Conservation (phyloP, 2,797 vertebrate species). For the Sylvilagus floridanus region DNA sequence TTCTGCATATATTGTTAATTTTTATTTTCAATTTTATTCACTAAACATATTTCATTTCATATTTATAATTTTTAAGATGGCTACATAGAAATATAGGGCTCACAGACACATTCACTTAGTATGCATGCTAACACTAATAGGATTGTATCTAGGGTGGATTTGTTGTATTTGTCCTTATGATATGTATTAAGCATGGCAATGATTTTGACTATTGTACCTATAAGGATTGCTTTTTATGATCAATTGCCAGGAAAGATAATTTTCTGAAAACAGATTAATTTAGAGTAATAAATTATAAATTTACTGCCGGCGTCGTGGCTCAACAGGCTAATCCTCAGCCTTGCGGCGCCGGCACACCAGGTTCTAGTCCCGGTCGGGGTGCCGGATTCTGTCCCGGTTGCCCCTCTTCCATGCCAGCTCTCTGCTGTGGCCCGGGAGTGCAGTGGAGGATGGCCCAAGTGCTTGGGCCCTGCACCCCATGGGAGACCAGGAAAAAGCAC, state of each 20-base stretch:
- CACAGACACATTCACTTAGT: slow-evolving; percentile 69
- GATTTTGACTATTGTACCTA: slow-evolving; percentile 63
- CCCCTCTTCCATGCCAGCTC: too few relatives aligned
- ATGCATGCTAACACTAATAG: slow-evolving; percentile 55
- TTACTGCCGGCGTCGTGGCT: too few relatives aligned
- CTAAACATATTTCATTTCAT: not conserved
- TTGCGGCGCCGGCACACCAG: too few relatives aligned
- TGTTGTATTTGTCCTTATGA: slow-evolving; percentile 70
- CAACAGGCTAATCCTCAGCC: too few relatives aligned
- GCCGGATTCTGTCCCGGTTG: too few relatives aligned
- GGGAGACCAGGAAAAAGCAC: too few relatives aligned
- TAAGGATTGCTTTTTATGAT: not conserved
- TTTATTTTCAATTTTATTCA: not conserved
- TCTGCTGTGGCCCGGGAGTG: too few relatives aligned
- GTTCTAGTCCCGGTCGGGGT: too few relatives aligned
- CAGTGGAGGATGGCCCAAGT: too few relatives aligned
- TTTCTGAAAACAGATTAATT: slow-evolving; percentile 42
- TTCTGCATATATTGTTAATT: not conserved
- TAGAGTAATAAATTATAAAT: not conserved
- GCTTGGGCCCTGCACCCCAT: too few relatives aligned
- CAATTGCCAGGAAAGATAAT: not conserved
- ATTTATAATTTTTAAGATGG: not conserved
- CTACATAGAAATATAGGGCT: not conserved
- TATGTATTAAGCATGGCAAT: slow-evolving; percentile 48
- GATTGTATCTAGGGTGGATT: slow-evolving; percentile 72